These are phyloP conservation scores for Tor tambroides DNA, from an alignment of 2,113 vertebrate genomes.

Conservation along the genomic window DNA sequence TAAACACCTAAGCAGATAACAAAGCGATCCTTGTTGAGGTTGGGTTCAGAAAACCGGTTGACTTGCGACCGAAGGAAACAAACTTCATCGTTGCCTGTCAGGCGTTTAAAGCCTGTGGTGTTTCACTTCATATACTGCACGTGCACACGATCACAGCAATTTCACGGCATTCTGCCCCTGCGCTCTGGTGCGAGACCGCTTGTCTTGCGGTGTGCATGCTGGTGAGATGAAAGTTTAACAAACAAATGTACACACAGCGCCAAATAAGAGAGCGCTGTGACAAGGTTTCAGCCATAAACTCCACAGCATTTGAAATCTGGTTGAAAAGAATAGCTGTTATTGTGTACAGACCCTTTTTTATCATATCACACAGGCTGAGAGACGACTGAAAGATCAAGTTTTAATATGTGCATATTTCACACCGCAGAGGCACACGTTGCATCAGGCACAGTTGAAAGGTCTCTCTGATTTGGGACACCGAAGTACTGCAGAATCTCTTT, in stretches of 20 bases:
- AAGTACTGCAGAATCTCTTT: constrained; percentile 16
- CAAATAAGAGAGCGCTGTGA: background rate
- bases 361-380: background rate
- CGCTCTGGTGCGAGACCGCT: constrained; percentile 25
- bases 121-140: constrained; percentile 37
- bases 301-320: background rate
- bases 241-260: constrained; percentile 22
- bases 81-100: background rate
- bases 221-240: constrained; percentile 38
- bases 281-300: constrained; percentile 8
- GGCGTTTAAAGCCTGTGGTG: constrained; percentile 19
- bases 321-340: constrained; percentile 7
- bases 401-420: constrained; percentile 45
- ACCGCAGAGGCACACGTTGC: constrained; percentile 22
- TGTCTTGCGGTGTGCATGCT: constrained; percentile 2
- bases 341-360: background rate
- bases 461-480: constrained; percentile 39
- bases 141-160: constrained; percentile 46
- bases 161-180: constrained; percentile 44
- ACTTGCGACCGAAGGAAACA: constrained; percentile 26
- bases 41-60: background rate
- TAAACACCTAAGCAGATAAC: constrained; percentile 34
- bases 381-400: background rate
- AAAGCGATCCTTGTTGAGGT: background rate
- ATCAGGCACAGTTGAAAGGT: constrained; percentile 23